Evolutionary conservation across 2,888 invertebrate species (phyloP), one percentile per base, ranked within the genome.

Genomic region (Lissocephala sabroskyi): DNA sequence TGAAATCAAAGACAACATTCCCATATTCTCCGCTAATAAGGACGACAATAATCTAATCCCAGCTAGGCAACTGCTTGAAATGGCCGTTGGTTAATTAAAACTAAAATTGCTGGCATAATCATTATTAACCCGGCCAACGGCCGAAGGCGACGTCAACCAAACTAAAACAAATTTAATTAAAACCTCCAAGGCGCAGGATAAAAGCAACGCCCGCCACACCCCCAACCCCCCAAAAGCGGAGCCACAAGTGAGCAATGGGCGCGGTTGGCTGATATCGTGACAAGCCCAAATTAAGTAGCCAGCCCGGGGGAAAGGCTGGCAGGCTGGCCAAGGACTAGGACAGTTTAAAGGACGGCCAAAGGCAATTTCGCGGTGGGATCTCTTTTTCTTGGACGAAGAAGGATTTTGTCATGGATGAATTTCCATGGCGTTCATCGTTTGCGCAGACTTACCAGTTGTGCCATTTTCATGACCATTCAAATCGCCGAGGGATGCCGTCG

Each of bases 381-480:
- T n/a, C n/a, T n/a, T n/a, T n/a, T n/a, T n/a, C n/a, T n/a, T n/a
- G n/a, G n/a, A n/a, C n/a, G n/a, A n/a, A n/a, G n/a, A n/a, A n/a
- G n/a, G n/a, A n/a, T n/a, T n/a, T n/a, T n/a, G n/a, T n/a, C n/a
- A n/a, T n/a, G n/a, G n/a, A n/a, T n/a, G n/a, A n/a, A n/a, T 23
- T 23, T 23, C 23, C 23, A 23, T 23, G 23, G 7, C 3, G 3
- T 23, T 23, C 3, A 23, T 23, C 3, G 7, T n/a, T n/a, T n/a
- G n/a, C n/a, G n/a, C n/a, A n/a, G n/a, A 77, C 80, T 81, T 65
- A 80, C 80, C 80, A 44, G 80, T 81, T 47, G 79, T 70, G 26
- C 77, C 79, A 57, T 74, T 79, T 47, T 81, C 80, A 16, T 64
- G 57, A n/a, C 70, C 65, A 53, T 66, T 73, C 45, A 65, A 26